phyloP scores from a whole-genome alignment of 2,113 vertebrate genomes.

The Motacilla alba region DNA sequence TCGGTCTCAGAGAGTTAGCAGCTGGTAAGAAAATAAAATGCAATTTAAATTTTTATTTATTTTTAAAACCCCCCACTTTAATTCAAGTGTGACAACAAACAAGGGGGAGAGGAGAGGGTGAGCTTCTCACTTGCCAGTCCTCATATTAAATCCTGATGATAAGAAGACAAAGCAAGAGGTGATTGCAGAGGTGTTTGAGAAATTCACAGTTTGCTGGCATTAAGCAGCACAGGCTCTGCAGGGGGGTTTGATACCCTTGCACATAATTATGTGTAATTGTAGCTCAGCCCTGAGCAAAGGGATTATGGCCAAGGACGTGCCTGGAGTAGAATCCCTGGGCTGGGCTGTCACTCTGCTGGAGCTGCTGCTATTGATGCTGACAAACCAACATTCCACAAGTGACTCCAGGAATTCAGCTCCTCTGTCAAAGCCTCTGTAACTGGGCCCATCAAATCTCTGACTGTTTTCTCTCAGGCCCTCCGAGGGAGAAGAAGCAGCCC shows the following conservation, averaged over 20 bases:
- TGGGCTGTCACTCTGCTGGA: not conserved
- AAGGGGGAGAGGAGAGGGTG: slow-evolving; percentile 43
- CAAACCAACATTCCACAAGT: not conserved
- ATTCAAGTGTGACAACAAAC: slow-evolving; percentile 59
- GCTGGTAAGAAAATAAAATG: slow-evolving; percentile 80
- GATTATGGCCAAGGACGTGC: not conserved
- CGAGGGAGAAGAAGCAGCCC: not conserved
- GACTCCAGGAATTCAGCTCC: not conserved
- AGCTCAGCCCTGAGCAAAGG: not conserved
- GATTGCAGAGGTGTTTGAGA: not conserved
- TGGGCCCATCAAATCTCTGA: not conserved
- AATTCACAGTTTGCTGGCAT: not conserved
- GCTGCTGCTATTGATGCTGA: not conserved
- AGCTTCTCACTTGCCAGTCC: slow-evolving; percentile 50
- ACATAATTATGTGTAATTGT: not conserved
- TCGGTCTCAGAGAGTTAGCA: slow-evolving; percentile 77
- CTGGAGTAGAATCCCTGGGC: not conserved
- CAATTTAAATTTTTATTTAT: slow-evolving; percentile 71
- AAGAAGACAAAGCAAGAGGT: not conserved
- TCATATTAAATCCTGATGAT: slow-evolving; percentile 6
- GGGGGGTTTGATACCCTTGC: not conserved
- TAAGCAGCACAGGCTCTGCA: not conserved
- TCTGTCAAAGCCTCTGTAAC: not conserved
- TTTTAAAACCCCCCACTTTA: slow-evolving; percentile 23
- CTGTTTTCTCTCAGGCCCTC: not conserved